phyloP scores from a whole-genome alignment of 2,797 vertebrate species.

The Rhynchonycteris naso region DNA sequence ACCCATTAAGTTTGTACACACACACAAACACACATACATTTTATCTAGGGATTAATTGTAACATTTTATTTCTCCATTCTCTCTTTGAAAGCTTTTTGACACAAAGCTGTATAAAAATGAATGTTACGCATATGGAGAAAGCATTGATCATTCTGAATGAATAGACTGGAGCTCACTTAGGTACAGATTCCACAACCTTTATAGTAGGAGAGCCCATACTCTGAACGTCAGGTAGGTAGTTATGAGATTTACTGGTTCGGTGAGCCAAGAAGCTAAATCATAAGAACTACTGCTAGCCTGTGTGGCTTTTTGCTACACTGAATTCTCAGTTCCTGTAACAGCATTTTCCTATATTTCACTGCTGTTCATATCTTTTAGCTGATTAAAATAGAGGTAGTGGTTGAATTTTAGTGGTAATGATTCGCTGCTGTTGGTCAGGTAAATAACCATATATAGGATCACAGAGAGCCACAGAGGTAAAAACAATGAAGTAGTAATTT shows the following conservation, averaged over 20 bases:
- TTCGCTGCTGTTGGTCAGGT: background rate
- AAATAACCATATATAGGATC: background rate
- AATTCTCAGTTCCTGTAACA: background rate
- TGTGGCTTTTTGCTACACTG: background rate
- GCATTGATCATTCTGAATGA: constrained; percentile 5
- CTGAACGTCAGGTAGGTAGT: background rate
- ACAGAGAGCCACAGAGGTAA: background rate
- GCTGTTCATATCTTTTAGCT: background rate
- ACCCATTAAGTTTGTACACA: too few relatives aligned
- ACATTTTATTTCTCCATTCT: background rate
- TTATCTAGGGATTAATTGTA: background rate
- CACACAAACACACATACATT: background rate
- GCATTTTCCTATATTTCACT: background rate
- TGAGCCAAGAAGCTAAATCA: background rate
- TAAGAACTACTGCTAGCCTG: background rate
- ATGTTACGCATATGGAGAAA: background rate
- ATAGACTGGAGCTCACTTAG: background rate
- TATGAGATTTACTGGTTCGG: background rate
- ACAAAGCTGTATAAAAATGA: background rate
- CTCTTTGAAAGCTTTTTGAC: background rate
- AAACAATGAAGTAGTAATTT: background rate
- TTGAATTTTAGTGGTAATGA: constrained; percentile 21
- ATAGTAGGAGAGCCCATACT: background rate
- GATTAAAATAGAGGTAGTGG: background rate
- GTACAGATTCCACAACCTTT: background rate